Percentiles rank a stretch among this genome's conserved stretches.
These are phyloP conservation scores for Hyposmocoma kahamanoa DNA, from an alignment of 1,140 invertebrate genomes.

Conservation along the genomic window DNA sequence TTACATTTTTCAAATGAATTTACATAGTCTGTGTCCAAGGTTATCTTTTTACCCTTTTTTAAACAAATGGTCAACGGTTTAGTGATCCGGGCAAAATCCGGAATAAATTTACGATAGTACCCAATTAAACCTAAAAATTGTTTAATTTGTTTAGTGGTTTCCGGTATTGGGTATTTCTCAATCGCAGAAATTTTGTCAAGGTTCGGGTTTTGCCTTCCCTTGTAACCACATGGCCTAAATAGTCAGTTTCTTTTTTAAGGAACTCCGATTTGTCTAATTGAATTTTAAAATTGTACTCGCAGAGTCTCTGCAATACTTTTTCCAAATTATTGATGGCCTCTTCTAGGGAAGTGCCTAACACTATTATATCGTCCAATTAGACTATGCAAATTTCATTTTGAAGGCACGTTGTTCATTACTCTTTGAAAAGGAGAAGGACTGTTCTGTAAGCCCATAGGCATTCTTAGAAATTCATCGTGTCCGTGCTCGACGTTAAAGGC, in stretches of 20 bases:
- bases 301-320: slow-evolving; percentile 7
- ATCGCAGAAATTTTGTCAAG: background rate
- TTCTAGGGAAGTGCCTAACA: slow-evolving; percentile 15
- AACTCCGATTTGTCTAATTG: slow-evolving; percentile 14
- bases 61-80: slow-evolving; percentile 21
- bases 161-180: slow-evolving; percentile 18
- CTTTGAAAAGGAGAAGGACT: slow-evolving; percentile 12
- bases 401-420: slow-evolving; percentile 13
- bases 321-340: slow-evolving; percentile 8
- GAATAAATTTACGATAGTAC: slow-evolving; percentile 30
- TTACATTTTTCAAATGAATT: too few species aligned
- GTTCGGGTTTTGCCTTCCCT: background rate
- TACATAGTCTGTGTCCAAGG: too few species aligned
- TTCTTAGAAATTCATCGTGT: slow-evolving; percentile 27
- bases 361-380: slow-evolving; percentile 28
- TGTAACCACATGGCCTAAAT: background rate
- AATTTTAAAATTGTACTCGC: slow-evolving; percentile 11
- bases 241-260: slow-evolving; percentile 15
- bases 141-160: slow-evolving; percentile 14
- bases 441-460: slow-evolving; percentile 20
- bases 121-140: slow-evolving; percentile 8
- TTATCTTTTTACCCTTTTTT: too few species aligned
- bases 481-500: slow-evolving; percentile 32
- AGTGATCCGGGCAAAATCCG: slow-evolving; percentile 24
- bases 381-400: slow-evolving; percentile 7